phyloP scores from a whole-genome alignment of 2,113 vertebrate genomes.

The Chunga burmeisteri region DNA sequence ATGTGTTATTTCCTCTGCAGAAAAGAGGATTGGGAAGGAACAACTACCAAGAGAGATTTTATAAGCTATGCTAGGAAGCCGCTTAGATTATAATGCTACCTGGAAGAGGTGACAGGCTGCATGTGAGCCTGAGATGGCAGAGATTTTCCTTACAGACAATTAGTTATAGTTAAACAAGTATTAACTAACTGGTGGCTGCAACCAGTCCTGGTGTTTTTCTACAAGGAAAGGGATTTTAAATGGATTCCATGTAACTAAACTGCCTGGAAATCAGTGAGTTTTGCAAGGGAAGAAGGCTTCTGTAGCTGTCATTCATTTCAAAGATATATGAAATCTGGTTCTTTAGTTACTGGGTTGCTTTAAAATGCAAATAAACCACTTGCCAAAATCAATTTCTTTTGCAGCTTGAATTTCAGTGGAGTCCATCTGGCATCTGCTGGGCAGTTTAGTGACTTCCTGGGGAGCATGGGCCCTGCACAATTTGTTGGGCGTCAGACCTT shows the following conservation, averaged over 20 bases:
- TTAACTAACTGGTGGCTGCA: background rate
- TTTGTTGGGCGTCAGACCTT: conserved; percentile 96
- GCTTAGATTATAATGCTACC: background rate
- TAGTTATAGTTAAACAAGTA: background rate
- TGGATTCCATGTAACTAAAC: background rate
- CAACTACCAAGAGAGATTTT: background rate
- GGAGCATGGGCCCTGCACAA: conserved; percentile 97
- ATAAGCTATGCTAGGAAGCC: background rate
- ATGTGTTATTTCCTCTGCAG: background rate
- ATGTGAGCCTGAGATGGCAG: background rate
- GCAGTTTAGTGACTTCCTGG: conserved; percentile 96
- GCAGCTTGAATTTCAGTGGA: conserved; percentile 95
- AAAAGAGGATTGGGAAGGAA: background rate
- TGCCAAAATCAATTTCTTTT: conserved; percentile 40
- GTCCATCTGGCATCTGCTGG: conserved; percentile 93
- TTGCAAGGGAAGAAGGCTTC: background rate
- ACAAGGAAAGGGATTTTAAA: background rate
- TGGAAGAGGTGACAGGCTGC: background rate
- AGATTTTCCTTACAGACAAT: background rate
- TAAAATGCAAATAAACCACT: conserved; percentile 24
- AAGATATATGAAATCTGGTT: background rate
- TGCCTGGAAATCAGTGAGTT: background rate
- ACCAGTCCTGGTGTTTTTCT: fast-evolving
- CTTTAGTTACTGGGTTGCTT: background rate
- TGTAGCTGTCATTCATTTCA: background rate